A percentile compares a stretch with the other conserved stretches of the same genome.
These are phyloP conservation scores for Dasyprocta punctata DNA, from an alignment of 2,113 vertebrate species.

Conservation along the genomic window DNA sequence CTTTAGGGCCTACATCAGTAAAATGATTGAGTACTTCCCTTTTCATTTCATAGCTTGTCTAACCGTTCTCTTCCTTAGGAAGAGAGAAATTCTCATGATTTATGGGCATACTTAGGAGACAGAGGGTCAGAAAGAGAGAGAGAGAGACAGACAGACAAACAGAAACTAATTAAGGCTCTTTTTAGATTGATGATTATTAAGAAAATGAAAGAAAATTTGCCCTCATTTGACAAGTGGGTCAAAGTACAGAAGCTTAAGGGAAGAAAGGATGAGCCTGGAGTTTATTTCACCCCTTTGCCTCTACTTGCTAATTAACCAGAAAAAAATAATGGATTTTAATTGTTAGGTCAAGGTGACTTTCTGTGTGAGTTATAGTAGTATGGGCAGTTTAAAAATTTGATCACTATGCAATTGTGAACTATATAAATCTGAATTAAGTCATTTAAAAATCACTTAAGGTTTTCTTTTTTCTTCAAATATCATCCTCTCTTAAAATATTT, in stretches of 20 bases:
- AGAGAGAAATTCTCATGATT: not conserved
- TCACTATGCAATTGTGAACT: not conserved
- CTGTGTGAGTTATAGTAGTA: not conserved
- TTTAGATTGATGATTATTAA: not conserved
- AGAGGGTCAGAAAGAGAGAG: not conserved
- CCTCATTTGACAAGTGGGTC: not conserved
- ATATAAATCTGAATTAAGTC: not conserved
- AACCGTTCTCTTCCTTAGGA: not conserved
- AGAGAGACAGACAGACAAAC: not conserved
- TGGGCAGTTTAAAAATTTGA: not conserved
- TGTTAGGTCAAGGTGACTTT: not conserved
- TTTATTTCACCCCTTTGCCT: not conserved
- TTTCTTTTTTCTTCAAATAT: not conserved
- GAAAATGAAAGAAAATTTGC: constrained; percentile 15
- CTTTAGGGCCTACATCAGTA: not conserved
- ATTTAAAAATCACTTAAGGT: not conserved
- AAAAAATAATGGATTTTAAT: not conserved
- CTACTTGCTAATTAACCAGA: not conserved
- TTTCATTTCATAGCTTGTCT: not conserved
- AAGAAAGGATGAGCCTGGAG: not conserved
- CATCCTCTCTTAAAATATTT: constrained; percentile 3
- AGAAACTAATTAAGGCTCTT: not conserved
- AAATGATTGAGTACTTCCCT: not conserved
- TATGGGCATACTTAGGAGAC: not conserved
- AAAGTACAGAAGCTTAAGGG: not conserved